Base-by-base conservation (phyloP, 2,797 vertebrate species). In the Siniperca obscura region DNA sequence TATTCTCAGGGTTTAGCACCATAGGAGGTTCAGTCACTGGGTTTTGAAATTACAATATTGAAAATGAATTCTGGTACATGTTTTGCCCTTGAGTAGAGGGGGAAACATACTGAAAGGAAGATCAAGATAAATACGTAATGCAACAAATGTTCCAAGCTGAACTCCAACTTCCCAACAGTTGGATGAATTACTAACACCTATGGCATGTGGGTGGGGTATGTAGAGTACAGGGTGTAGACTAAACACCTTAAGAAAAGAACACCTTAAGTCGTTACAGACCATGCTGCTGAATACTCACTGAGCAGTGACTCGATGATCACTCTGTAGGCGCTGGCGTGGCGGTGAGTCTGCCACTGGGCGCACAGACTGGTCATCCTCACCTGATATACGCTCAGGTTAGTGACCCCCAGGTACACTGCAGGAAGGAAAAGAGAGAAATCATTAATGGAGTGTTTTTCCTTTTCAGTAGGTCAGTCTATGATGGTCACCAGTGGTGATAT, bases 271-370 rank as follows among this genome's bases (percentile, higher is more conserved):
- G 16, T n/a, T 0, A 42, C n/a, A 42, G 50, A 7, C 9, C 17
- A n/a, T 14, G 36, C 8, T 16, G 46, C 7, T 12, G 21, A 30
- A 38, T 17, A 96, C 97, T 96, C 93, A 99, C 98, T 96, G 69
- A 91, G 88, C 7, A 96, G 77, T 0, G 97, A 96, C 86, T 98
- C 96, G 21, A 98, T 75, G 25, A 93, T 70, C 7, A 97, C 84
- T 16, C 97, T 94, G 93, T 98, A 98, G 62, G 95, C 85, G 19
- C 85, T 95, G 78, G 97, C 97, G 2, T 99, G 97, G 11, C 94
- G 96, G 17, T 98, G 98, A 19, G 96, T 91, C 85, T 97, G 96
- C 98, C 98, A 99, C 82, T 96, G 97, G 64, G 87, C 89, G 78
- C 98, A 99, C 89, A 99, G 46, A 56, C 96, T 94, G 6, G 89